Conservation (phyloP, 2,888 invertebrate species). For the Pristionchus entomophagus region DNA sequence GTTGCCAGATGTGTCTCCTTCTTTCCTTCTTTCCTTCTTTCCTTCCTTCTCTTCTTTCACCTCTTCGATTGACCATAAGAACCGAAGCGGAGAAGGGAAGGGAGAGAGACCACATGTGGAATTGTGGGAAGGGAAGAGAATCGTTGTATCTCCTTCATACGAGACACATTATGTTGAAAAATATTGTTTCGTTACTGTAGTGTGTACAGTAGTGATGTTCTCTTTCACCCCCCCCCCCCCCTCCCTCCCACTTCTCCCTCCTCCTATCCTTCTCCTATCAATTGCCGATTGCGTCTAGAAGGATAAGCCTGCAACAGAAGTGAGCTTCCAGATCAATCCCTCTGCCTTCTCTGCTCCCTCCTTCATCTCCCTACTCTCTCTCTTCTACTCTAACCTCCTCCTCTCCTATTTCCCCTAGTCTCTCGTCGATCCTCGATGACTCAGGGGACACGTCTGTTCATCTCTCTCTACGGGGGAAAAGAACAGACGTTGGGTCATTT, state of each 20-base stretch:
- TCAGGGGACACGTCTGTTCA: conserved; percentile 27
- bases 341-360: neutral
- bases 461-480: conserved; percentile 2
- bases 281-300: conserved; percentile 17
- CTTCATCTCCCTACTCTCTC: neutral
- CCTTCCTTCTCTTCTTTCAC: conserved; percentile 28
- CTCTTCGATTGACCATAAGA: conserved; percentile 28
- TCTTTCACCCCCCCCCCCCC: neutral
- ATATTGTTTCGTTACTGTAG: no score
- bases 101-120: neutral
- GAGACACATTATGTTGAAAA: no score
- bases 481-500: conserved; percentile 44
- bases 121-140: neutral
- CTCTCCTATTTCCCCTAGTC: neutral
- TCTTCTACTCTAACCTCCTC: conserved; percentile 12
- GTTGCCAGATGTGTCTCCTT: conserved; percentile 19
- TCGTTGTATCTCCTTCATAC: neutral
- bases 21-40: neutral
- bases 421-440: conserved; percentile 14
- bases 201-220: no score
- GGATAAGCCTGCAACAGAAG: conserved; percentile 22
- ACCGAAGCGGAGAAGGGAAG: conserved; percentile 23
- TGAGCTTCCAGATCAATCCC: neutral
- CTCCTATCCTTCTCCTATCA: neutral
- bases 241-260: neutral